phyloP scores from a whole-genome alignment of 2,113 vertebrate species.

The Lepus europaeus region DNA sequence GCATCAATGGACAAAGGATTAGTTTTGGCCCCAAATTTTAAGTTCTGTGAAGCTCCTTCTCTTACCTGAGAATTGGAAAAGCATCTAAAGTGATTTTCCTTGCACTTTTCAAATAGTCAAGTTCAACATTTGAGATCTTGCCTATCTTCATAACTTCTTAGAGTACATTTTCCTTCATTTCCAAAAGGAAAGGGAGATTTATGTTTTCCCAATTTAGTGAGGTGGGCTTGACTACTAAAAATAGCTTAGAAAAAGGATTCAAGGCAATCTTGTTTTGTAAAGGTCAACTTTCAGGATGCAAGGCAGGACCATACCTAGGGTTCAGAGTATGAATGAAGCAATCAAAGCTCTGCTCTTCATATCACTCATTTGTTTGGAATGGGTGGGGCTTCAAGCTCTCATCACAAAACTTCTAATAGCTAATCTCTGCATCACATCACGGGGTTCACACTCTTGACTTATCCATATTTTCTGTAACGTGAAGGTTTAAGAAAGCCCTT shows the following conservation, averaged over 20 bases:
- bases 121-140: conserved; percentile 31
- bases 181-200: conserved; percentile 44
- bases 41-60: conserved; percentile 37
- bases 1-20: background rate
- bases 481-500: conserved; percentile 7
- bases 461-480: background rate
- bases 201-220: conserved; percentile 48
- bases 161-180: conserved; percentile 25
- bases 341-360: background rate
- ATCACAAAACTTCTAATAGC: conserved; percentile 21
- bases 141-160: conserved; percentile 43
- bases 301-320: background rate
- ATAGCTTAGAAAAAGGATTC: conserved; percentile 36
- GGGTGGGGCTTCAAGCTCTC: background rate
- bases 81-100: conserved; percentile 41
- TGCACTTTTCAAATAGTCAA: conserved; percentile 55
- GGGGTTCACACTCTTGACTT: conserved; percentile 28
- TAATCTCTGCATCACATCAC: conserved; percentile 36
- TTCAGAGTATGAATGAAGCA: background rate
- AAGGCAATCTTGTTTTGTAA: conserved; percentile 49
- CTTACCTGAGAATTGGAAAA: conserved; percentile 41
- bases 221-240: conserved; percentile 19
- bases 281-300: conserved; percentile 30
- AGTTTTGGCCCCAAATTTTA: conserved; percentile 54
- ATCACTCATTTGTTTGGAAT: conserved; percentile 41